Conservation (phyloP, 2,888 invertebrate genomes). For the Lasioglossum figueresi region DNA sequence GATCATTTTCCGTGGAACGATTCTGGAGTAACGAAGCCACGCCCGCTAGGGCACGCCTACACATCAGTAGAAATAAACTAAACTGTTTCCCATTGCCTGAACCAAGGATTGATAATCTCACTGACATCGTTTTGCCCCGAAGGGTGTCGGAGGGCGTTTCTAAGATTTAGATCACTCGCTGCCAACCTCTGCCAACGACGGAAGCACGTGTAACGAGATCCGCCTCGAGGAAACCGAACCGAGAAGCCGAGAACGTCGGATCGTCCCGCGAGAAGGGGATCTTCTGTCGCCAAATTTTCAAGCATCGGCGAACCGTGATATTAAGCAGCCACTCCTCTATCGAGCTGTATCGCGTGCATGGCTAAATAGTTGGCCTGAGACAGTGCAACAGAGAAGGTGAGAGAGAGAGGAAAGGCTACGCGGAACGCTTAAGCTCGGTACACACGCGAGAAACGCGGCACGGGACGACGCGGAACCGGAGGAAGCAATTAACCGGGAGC, state of each 20-base stretch:
- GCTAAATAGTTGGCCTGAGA: constrained; percentile 53
- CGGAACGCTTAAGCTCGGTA: constrained; percentile 32
- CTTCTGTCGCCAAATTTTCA: constrained; percentile 60
- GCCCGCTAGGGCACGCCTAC: neutral
- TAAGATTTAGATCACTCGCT: neutral
- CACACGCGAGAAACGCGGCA: constrained; percentile 36
- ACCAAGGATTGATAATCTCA: neutral
- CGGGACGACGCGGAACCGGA: constrained; percentile 42
- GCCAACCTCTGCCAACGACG: neutral
- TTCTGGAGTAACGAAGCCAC: neutral
- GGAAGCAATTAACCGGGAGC: constrained; percentile 65
- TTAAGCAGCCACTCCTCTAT: constrained; percentile 65
- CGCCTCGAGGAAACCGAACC: neutral
- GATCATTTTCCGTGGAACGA: neutral
- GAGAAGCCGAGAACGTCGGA: neutral
- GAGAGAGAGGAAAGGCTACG: neutral
- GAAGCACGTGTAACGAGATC: constrained; percentile 13
- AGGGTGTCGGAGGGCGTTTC: neutral
- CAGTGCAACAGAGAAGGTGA: neutral
- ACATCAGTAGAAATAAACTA: neutral
- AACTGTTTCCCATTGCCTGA: neutral
- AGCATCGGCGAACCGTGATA: constrained; percentile 66
- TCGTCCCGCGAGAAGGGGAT: constrained; percentile 18
- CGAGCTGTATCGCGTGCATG: constrained; percentile 51
- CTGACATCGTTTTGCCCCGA: neutral